Evolutionary conservation across 2,797 vertebrate genomes (phyloP).

Genomic region (Silurus aristotelis): DNA sequence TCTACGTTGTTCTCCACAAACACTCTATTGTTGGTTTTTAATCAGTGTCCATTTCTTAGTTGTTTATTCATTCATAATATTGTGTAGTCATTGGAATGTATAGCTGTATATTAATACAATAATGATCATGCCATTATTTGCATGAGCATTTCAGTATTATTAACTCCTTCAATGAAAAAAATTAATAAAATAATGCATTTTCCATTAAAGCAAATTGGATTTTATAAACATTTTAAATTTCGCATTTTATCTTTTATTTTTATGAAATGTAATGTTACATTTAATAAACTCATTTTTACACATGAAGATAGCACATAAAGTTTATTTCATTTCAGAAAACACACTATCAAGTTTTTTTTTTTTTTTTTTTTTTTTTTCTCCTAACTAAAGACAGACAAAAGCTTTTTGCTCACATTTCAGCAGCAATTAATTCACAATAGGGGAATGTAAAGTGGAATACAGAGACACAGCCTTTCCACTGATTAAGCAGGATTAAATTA

Average conservation of each 20-base stretch:
- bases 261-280: neutral
- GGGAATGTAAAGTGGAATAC: constrained; percentile 31
- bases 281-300: neutral
- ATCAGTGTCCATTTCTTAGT: neutral
- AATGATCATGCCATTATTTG: neutral
- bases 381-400: constrained; percentile 10
- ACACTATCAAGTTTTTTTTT: neutral
- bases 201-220: too few species aligned
- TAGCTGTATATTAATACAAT: too few species aligned
- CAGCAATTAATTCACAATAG: constrained; percentile 43
- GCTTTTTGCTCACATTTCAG: constrained; percentile 39
- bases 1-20: neutral
- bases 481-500: constrained; percentile 45
- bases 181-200: neutral
- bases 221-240: neutral
- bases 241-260: too few species aligned
- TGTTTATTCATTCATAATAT: neutral
- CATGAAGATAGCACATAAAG: neutral
- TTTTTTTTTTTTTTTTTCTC: neutral
- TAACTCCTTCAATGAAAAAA: too few species aligned
- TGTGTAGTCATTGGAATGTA: neutral
- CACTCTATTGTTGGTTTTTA: neutral
- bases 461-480: constrained; percentile 41
- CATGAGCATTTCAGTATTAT: neutral
- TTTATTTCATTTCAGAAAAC: neutral